These are phyloP conservation scores for Anhinga rufa DNA, from an alignment of 2,113 vertebrate genomes.

Conservation along the genomic window DNA sequence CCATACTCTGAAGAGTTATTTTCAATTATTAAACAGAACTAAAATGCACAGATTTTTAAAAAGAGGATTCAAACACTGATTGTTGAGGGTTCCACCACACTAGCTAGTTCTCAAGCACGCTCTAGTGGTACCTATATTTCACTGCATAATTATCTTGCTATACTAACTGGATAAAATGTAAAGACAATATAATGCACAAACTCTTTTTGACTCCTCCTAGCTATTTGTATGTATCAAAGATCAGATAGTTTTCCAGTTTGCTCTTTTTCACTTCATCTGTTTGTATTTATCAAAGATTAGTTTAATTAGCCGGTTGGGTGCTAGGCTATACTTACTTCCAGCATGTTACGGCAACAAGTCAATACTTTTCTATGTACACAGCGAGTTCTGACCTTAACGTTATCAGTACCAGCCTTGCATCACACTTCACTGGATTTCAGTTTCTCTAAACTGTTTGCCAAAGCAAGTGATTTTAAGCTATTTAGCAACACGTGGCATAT, in stretches of 20 bases:
- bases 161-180: not conserved
- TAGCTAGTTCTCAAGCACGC: not conserved
- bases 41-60: not conserved
- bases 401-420: not conserved
- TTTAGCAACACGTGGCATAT: not conserved
- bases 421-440: not conserved
- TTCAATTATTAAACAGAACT: not conserved
- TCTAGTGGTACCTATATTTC: not conserved
- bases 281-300: not conserved
- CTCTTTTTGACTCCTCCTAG: not conserved
- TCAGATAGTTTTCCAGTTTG: not conserved
- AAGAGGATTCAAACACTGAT: not conserved
- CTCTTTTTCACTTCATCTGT: not conserved
- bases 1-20: not conserved
- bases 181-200: not conserved
- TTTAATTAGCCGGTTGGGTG: not conserved
- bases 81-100: not conserved
- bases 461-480: not conserved
- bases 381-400: not conserved
- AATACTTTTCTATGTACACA: not conserved
- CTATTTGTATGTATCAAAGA: not conserved
- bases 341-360: not conserved
- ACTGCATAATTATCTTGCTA: not conserved
- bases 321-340: not conserved
- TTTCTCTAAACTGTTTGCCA: not conserved